Percentiles rank a stretch among this genome's conserved stretches.
Conservation (phyloP, 2,797 vertebrate species). For the Lutjanus argentimaculatus region DNA sequence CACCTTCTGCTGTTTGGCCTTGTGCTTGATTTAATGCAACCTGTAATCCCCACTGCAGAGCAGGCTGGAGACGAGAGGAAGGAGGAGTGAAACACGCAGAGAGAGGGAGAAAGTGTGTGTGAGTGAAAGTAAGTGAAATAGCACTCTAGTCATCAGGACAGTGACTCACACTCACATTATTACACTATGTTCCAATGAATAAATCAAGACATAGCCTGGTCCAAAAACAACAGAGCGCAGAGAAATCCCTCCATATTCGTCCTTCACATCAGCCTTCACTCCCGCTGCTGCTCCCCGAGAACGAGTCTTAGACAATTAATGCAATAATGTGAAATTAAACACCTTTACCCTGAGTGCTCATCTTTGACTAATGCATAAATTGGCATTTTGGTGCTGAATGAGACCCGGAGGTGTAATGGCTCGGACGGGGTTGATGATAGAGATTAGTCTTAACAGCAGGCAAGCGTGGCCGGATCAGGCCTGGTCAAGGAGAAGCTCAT, state of each 20-base stretch:
- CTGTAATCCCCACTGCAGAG: constrained; percentile 12
- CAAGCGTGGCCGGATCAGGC: constrained; percentile 33
- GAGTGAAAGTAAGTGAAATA: constrained; percentile 19
- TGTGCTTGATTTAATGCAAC: constrained; percentile 59
- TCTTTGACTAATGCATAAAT: constrained; percentile 64
- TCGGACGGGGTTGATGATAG: constrained; percentile 59
- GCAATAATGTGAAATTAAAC: constrained; percentile 67
- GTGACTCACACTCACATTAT: constrained; percentile 59
- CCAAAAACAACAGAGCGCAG: constrained; percentile 38
- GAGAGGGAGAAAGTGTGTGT: constrained; percentile 13
- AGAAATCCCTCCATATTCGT: constrained; percentile 16
- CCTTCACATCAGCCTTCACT: constrained; percentile 33
- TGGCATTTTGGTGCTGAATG: constrained; percentile 56
- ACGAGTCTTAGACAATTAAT: constrained; percentile 44
- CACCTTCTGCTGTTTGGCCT: constrained; percentile 37
- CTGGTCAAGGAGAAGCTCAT: constrained; percentile 66
- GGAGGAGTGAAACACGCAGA: constrained; percentile 9
- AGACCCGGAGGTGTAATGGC: constrained; percentile 60
- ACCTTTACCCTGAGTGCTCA: constrained; percentile 50
- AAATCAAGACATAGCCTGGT: constrained; percentile 52
- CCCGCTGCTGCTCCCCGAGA: background rate
- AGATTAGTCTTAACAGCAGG: constrained; percentile 65
- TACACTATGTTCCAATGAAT: constrained; percentile 55
- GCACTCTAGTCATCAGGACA: constrained; percentile 48
- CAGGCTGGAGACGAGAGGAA: constrained; percentile 15